Base-by-base conservation (phyloP, 2,888 invertebrate species). In the Deilephila porcellus region DNA sequence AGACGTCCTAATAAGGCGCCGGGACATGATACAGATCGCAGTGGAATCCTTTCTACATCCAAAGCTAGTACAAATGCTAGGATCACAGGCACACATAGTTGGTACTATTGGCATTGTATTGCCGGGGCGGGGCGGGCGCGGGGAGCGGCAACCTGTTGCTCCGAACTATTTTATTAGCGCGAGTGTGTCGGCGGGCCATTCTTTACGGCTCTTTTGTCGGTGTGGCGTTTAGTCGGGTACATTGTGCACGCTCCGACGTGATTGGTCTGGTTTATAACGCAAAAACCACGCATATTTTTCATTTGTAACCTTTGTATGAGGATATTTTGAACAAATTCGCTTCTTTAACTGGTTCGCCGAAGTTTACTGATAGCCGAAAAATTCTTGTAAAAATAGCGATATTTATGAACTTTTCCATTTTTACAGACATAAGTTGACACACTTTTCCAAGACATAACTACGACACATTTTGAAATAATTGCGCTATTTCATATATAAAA, bases 141-240 rank as follows among this genome's bases (percentile, higher is more conserved):
- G 82, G 82, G 90, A 87, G 79, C 79, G 82, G 80, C 88, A 88
- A 94, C 93, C 94, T 94, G 94, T 94, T 94, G 94, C 94, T 79
- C 85, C 83, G 87, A 93, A 93, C 94, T 94, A 94, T 94, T 94
- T 94, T 94, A 93, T 93, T 94, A 93, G 92, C 89, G 85, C 88
- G 88, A 89, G 90, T 91, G 89, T 92, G 93, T 91, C 86, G 92
- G 90, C 89, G 91, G 90, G 84, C 93, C 91, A 93, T 94, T 94
- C 94, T 94, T 94, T 93, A 94, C 90, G 88, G 90, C 88, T 88
- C 93, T 92, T 93, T 93, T 93, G 93, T 93, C 90, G 89, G 88
- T 86, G 86, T 87, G 87, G 87, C 91, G 92, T 91, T 92, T 92
- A 91, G 91, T 90, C 89, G 86, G 89, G 70, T 70, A 87, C 86